Percentiles rank a stretch among this genome's conserved stretches.
phyloP scores from a whole-genome alignment of 2,888 invertebrate genomes.

The Galerucella calmariensis region DNA sequence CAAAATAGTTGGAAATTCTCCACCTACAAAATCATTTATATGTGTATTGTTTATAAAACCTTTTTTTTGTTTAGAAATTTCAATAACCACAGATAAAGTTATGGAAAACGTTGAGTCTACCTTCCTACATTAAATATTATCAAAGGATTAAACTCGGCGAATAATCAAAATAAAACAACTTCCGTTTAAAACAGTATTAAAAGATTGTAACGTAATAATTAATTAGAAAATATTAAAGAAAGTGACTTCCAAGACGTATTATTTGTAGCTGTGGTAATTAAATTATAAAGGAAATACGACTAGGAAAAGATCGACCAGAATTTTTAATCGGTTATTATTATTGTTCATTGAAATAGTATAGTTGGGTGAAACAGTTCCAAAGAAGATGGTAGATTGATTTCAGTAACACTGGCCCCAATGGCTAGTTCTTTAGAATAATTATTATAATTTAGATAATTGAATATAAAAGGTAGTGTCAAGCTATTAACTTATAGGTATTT shows the following conservation, averaged over 20 bases:
- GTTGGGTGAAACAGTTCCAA: no score
- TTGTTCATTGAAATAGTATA: no score
- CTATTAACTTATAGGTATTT: no score
- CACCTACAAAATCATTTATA: no score
- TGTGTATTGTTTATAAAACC: no score
- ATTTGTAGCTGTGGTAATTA: not conserved
- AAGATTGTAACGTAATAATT: slow-evolving; percentile 9
- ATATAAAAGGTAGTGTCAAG: no score
- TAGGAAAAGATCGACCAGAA: slow-evolving; percentile 6
- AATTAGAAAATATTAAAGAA: slow-evolving; percentile 4
- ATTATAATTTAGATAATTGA: no score
- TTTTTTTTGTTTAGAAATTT: not conserved
- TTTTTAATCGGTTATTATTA: not conserved
- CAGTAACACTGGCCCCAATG: no score
- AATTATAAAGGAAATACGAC: slow-evolving; percentile 8
- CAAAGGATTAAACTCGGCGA: not conserved
- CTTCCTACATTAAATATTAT: not conserved
- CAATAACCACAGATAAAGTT: not conserved
- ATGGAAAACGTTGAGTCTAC: not conserved
- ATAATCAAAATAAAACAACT: slow-evolving; percentile 13
- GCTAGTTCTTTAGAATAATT: no score
- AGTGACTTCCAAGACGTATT: not conserved
- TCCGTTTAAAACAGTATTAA: slow-evolving; percentile 2
- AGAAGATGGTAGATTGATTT: no score
- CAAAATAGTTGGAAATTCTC: no score